A percentile compares a stretch with the other conserved stretches of the same genome.
These are phyloP conservation scores for Melanaphis sacchari DNA, from an alignment of 1,140 invertebrate species.

Conservation along the genomic window DNA sequence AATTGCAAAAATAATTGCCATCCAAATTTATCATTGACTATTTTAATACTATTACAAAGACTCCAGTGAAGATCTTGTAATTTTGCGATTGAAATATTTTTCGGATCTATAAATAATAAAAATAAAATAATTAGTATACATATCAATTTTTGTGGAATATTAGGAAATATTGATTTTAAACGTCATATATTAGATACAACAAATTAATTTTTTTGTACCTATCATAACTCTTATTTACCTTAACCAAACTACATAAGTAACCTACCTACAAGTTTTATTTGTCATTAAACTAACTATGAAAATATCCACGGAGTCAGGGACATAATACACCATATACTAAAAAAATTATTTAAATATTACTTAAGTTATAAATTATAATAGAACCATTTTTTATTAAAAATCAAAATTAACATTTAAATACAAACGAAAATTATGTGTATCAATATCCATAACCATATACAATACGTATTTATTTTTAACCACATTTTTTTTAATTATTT, in stretches of 20 bases:
- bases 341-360: not conserved
- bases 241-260: too few relatives aligned
- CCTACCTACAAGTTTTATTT: too few relatives aligned
- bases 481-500: not conserved
- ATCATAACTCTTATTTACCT: not conserved
- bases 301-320: not conserved
- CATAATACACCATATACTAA: not conserved
- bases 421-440: not conserved
- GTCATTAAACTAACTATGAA: not conserved
- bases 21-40: constrained; percentile 59
- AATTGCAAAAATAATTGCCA: constrained; percentile 57
- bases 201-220: not conserved
- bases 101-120: constrained; percentile 11
- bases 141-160: not conserved
- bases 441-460: too few relatives aligned
- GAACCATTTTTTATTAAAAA: not conserved
- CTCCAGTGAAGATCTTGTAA: constrained; percentile 59
- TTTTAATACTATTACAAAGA: constrained; percentile 58
- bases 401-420: not conserved
- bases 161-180: not conserved
- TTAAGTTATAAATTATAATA: not conserved
- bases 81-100: not conserved
- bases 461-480: not conserved
- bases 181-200: not conserved
- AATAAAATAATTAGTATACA: not conserved